phyloP scores from a whole-genome alignment of 2,888 invertebrate genomes.

The Hypomecis atomaria region DNA sequence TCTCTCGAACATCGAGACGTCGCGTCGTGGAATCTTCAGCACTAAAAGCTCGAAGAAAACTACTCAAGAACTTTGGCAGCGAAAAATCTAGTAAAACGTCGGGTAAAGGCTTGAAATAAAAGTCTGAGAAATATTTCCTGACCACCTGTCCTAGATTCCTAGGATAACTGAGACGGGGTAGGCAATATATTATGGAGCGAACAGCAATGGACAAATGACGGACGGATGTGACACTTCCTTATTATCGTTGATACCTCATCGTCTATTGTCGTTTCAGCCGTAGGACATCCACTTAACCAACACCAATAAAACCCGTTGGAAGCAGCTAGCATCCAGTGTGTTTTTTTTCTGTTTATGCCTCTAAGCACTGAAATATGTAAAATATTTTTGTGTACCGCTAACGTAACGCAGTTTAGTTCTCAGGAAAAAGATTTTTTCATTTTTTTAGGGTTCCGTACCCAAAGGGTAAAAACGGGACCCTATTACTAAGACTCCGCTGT shows the following conservation, averaged over 20 bases:
- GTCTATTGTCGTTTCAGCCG: too few relatives aligned
- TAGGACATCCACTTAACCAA: too few relatives aligned
- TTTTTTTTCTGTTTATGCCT: too few relatives aligned
- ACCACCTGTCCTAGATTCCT: conserved; percentile 19
- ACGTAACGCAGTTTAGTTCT: too few relatives aligned
- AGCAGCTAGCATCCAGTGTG: too few relatives aligned
- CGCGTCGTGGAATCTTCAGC: neutral
- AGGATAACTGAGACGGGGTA: conserved; percentile 5
- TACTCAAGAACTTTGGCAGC: conserved; percentile 17
- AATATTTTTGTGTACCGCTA: too few relatives aligned
- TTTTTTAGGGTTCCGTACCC: too few relatives aligned
- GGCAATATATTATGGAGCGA: conserved; percentile 14
- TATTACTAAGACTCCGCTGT: too few relatives aligned
- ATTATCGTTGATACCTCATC: neutral
- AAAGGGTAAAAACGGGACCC: too few relatives aligned
- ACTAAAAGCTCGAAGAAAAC: conserved; percentile 21
- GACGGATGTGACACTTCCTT: neutral
- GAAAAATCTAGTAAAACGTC: conserved; percentile 14
- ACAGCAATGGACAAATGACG: conserved; percentile 1
- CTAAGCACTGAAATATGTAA: too few relatives aligned
- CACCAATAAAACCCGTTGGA: too few relatives aligned
- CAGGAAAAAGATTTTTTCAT: too few relatives aligned
- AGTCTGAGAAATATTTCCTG: conserved; percentile 21
- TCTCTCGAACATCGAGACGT: conserved; percentile 1
- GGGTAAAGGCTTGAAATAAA: conserved; percentile 19